Evolutionary conservation across 2,113 vertebrate species (phyloP).

Genomic region (Potamarius usumacintae): DNA sequence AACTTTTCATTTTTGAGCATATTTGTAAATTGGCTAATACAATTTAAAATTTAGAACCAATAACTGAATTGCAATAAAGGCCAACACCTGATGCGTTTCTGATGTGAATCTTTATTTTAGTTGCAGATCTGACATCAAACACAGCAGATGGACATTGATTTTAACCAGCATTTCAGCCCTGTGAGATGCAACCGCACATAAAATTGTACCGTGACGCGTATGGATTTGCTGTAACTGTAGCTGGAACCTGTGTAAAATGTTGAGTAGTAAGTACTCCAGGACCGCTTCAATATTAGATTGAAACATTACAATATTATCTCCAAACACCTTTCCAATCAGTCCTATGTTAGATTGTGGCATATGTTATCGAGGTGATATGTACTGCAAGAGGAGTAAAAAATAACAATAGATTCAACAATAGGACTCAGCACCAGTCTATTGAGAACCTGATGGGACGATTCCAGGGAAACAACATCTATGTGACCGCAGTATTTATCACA

Average conservation of each 20-base stretch:
- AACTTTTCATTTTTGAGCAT: neutral
- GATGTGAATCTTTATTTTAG: too few species aligned
- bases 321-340: neutral
- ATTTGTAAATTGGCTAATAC: neutral
- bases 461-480: neutral
- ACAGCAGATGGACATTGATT: neutral
- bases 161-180: neutral
- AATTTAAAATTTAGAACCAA: neutral
- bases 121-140: neutral
- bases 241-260: neutral
- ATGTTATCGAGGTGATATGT: neutral
- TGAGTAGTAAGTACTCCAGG: neutral
- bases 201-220: neutral
- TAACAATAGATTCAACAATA: neutral
- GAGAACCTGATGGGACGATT: neutral
- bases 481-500: neutral
- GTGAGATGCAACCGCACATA: neutral
- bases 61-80: neutral
- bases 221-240: neutral
- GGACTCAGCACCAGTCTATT: neutral
- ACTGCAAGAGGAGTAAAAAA: neutral
- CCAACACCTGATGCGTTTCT: neutral
- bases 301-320: neutral
- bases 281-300: neutral
- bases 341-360: neutral